A percentile compares a stretch with the other conserved stretches of the same genome.
These are phyloP conservation scores for Sander vitreus DNA, from an alignment of 2,113 vertebrate species.

Conservation along the genomic window DNA sequence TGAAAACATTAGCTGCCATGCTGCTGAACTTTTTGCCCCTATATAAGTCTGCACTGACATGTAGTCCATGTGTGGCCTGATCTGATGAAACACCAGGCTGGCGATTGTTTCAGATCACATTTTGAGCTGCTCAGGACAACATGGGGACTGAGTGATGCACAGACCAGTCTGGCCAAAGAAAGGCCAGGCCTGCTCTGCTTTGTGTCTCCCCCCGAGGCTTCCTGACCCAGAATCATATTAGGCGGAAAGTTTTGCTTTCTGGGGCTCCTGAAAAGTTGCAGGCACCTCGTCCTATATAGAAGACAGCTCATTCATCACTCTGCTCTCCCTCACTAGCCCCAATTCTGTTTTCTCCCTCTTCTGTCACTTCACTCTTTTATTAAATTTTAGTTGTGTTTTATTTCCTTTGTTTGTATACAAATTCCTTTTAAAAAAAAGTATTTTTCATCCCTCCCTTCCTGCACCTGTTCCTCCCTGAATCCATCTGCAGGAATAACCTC, in stretches of 20 bases:
- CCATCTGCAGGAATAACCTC: not conserved
- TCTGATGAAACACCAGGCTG: conserved; percentile 30
- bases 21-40: not conserved
- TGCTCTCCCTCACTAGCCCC: conserved; percentile 58
- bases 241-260: conserved; percentile 78
- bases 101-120: conserved; percentile 31
- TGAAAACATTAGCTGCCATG: not conserved
- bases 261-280: conserved; percentile 77
- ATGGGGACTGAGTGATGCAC: conserved; percentile 25
- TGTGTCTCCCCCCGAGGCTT: conserved; percentile 62
- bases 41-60: conserved; percentile 11
- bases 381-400: not conserved
- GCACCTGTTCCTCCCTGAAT: conserved; percentile 25
- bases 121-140: conserved; percentile 25
- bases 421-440: not conserved
- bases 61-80: conserved; percentile 5
- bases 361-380: conserved; percentile 5
- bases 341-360: conserved; percentile 47
- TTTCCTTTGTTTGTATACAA: not conserved
- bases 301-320: conserved; percentile 73
- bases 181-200: conserved; percentile 74
- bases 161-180: conserved; percentile 62
- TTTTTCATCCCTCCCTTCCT: not conserved
- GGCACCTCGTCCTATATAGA: conserved; percentile 78
- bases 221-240: conserved; percentile 79